These are phyloP conservation scores for Setipinna tenuifilis DNA, from an alignment of 2,797 vertebrate genomes.

Conservation along the genomic window DNA sequence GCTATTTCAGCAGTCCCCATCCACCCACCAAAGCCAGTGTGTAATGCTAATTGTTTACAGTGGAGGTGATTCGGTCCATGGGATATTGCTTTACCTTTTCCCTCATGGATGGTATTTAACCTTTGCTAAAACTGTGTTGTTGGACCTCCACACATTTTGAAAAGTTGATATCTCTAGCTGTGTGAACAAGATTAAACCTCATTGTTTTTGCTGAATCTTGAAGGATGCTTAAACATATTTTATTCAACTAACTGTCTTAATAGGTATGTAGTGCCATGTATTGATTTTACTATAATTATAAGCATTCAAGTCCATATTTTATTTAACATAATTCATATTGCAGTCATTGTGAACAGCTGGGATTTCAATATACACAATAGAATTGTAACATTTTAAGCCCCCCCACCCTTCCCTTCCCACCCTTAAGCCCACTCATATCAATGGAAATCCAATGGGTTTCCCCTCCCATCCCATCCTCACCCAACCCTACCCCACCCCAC, in stretches of 20 bases:
- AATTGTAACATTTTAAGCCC: slow-evolving; percentile 70
- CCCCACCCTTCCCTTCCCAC: slow-evolving; percentile 42
- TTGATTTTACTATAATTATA: slow-evolving; percentile 53
- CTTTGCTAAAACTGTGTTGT: no score
- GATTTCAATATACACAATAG: slow-evolving; percentile 80
- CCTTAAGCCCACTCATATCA: slow-evolving; percentile 38
- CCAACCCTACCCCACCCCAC: slow-evolving; percentile 1
- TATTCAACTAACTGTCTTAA: neutral
- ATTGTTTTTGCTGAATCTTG: neutral
- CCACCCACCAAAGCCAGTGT: neutral
- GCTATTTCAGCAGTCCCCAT: neutral
- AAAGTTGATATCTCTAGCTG: neutral
- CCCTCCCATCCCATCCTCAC: neutral
- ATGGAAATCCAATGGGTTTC: slow-evolving; percentile 48
- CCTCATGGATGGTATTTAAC: no score
- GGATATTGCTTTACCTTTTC: neutral
- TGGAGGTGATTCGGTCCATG: neutral
- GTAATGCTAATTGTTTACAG: neutral
- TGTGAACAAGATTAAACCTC: neutral
- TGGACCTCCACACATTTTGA: no score
- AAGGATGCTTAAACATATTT: neutral
- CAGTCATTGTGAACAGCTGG: slow-evolving; percentile 81
- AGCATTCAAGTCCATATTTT: slow-evolving; percentile 80
- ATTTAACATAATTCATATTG: slow-evolving; percentile 83
- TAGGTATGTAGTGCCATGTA: neutral